Conservation (phyloP, 1,140 invertebrate species). For the Orius insidiosus region DNA sequence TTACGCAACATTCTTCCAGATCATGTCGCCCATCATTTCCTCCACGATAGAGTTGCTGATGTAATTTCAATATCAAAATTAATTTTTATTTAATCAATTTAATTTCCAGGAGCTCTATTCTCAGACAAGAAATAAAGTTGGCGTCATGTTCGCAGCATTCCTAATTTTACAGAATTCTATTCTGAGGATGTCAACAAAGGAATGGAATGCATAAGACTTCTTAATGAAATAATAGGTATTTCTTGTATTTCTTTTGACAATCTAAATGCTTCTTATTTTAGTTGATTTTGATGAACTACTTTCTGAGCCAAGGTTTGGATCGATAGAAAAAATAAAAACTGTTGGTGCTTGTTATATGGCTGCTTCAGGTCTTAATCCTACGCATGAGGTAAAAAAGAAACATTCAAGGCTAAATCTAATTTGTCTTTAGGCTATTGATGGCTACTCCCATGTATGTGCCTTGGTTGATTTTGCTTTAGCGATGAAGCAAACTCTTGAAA, state of each 20-base stretch:
- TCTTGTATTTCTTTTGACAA: too few relatives aligned
- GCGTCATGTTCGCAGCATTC: conserved; percentile 96
- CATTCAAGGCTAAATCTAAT: not conserved
- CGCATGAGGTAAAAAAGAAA: conserved; percentile 13
- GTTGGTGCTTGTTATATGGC: conserved; percentile 96
- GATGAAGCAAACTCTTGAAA: conserved; percentile 73
- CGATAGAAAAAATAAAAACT: conserved; percentile 98
- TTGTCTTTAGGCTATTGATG: conserved; percentile 30
- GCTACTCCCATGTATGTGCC: conserved; percentile 63
- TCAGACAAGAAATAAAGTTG: conserved; percentile 79
- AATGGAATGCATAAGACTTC: conserved; percentile 87
- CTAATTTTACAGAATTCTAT: conserved; percentile 97
- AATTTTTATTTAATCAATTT: not conserved
- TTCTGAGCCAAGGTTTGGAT: conserved; percentile 72
- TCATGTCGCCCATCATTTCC: conserved; percentile 87
- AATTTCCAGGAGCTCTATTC: conserved; percentile 74
- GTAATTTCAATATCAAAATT: conserved; percentile 25
- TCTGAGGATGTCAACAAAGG: conserved; percentile 94
- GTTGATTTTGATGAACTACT: conserved; percentile 85
- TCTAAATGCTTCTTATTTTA: conserved; percentile 24
- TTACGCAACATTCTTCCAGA: conserved; percentile 89
- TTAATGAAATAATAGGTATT: conserved; percentile 96
- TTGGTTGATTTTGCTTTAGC: conserved; percentile 88
- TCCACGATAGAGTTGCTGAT: conserved; percentile 55
- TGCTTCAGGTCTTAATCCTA: conserved; percentile 69